Base-by-base conservation (phyloP, 2,113 vertebrate genomes). In the Ptyas mucosa region DNA sequence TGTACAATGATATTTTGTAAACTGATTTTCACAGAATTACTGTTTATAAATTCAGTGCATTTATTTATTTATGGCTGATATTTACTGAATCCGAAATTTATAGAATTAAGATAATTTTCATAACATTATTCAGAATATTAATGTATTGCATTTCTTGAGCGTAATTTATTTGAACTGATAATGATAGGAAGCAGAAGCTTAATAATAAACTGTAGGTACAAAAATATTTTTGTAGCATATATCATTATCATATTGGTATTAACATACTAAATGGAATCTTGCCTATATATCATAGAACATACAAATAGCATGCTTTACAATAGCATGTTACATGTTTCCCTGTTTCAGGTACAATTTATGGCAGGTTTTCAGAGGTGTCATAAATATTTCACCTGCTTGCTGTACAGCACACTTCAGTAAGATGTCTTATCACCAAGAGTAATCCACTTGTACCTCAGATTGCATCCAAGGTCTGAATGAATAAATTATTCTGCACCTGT, bases 391-490 rank as follows among this genome's bases (percentile, higher is more conserved):
- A 95, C 58, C 94, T 96, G 93, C 95, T 94, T 94, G 53, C 94
- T 95, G 26, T 53, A 3, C 95, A 93, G 94, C 29, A 12, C 95
- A 10, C 95, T 94, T 96, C 93, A 15, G 94, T 90, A 96, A 55
- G 12, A 96, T 96, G 95, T 92, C 93, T 81, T 97, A 94, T 97
- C 88, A 29, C 95, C 96, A 93, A 95, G 96, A 96, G 95, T 96
- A 96, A 96, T 97, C 96, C 95, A 92, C 97, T 97, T 96, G 96
- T 90, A 94, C 90, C 95, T 97, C 20, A 39, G 92, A 97, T 96
- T 95, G 92, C 95, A 96, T 91, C 91, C 94, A 61, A 89, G 94
- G 49, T 69, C 52, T 94, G 95, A 96, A 96, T 94, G 91, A 95
- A 95, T 94, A 94, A 95, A 94, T 96, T 95, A 94, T 81, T 96